Base-by-base conservation (phyloP, 1,140 invertebrate species). In the Druon quercuslanigerum region DNA sequence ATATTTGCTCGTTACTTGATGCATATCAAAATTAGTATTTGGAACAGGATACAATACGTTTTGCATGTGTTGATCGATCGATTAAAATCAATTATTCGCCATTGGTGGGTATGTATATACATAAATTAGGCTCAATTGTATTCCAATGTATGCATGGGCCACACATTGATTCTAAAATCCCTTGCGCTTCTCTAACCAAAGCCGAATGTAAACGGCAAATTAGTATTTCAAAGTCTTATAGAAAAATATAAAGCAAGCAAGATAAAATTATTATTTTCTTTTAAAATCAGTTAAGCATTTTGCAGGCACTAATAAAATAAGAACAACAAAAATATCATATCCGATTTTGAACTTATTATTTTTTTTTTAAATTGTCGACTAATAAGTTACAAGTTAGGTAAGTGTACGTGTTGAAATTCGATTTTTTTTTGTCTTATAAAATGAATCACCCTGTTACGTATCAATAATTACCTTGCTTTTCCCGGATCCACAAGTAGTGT, bases 81-180 rank as follows among this genome's bases (percentile, higher is more conserved):
- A 66, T 66, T 66, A 66, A 33, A 66, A 66, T 33, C 25, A 66
- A 66, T 66, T 33, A 33, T 33, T 66, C 20, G 16, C 56, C 17
- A 33, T 57, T 57, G 56, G 33, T 20, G 19, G 6, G 25, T 13
- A 33, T 33, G 2, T 13, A 33, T 33, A 0, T 33, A 33, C 19
- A 33, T 19, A 20, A 19, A 57, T 33, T 40, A 33, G 13, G 20
- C 12, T 66, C 57, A 20, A 12, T 14, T 14, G 13, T 33, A 33
- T 25, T 16, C 40, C 20, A 33, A 5, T 33, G 25, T 33, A 33
- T 33, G 25, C 25, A 33, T 33, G 25, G 57, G 11, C 19, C 40
- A 17, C 20, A 66, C 4, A 33, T 66, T 66, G 12, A 9, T 25
- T 13, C 19, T 57, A 19, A 33, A 57, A 57, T 57, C 12, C 56